Evolutionary conservation across 2,113 vertebrate genomes (phyloP).

Genomic region (Etia nguti): DNA sequence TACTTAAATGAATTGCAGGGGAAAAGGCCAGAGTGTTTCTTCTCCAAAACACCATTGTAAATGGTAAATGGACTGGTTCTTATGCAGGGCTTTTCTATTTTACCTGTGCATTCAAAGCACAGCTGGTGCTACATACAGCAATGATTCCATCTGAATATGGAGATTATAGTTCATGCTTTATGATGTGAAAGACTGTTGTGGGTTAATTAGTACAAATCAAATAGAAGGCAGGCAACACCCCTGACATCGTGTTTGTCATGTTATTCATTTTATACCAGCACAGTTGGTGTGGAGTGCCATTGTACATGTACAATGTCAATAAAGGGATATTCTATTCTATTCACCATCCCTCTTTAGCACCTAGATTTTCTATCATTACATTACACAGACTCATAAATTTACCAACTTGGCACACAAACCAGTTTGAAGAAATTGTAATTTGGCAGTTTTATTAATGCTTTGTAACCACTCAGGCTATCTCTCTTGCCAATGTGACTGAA

Average conservation of each 20-base stretch:
- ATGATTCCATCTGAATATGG: background rate
- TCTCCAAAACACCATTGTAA: background rate
- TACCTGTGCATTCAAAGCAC: background rate
- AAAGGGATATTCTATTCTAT: background rate
- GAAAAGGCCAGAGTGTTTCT: background rate
- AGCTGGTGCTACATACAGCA: background rate
- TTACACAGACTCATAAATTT: background rate
- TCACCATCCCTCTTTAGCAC: slow-evolving; percentile 19
- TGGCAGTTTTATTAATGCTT: slow-evolving; percentile 20
- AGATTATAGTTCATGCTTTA: slow-evolving; percentile 7
- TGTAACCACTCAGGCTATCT: background rate
- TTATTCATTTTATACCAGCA: background rate
- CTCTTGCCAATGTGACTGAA: background rate
- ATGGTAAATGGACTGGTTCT: background rate
- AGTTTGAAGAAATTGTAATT: slow-evolving; percentile 10
- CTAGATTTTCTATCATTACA: background rate
- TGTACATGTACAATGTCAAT: background rate
- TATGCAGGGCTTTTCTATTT: background rate
- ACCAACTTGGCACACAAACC: background rate
- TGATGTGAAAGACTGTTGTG: background rate
- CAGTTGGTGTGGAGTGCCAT: background rate
- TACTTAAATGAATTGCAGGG: background rate
- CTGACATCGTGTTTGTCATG: background rate
- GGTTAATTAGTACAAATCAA: slow-evolving; percentile 17
- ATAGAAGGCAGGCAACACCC: background rate